Conservation (phyloP, 1,140 invertebrate species). For the Lasioglossum baleicum region DNA sequence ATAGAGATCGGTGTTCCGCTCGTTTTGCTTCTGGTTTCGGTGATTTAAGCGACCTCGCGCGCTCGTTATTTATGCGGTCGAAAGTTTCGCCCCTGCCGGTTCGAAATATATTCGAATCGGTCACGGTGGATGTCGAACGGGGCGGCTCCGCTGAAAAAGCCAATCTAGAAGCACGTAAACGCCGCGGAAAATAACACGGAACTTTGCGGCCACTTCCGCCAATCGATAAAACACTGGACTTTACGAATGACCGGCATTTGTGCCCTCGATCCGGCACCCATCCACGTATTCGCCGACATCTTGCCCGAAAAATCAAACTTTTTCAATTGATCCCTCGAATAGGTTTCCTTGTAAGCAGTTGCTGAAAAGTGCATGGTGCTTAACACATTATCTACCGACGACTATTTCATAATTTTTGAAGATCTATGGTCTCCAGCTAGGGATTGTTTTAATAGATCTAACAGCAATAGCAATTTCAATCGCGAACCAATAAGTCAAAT, state of each 20-base stretch:
- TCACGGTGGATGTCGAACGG: neutral
- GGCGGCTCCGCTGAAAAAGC: neutral
- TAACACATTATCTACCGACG: too few relatives aligned
- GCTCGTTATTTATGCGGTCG: conserved; percentile 2
- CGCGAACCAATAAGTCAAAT: too few relatives aligned
- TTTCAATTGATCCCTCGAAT: neutral
- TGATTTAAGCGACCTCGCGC: neutral
- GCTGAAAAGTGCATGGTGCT: too few relatives aligned
- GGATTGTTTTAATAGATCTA: too few relatives aligned
- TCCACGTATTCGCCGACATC: neutral
- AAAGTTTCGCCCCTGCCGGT: neutral
- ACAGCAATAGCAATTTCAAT: too few relatives aligned
- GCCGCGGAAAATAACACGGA: neutral
- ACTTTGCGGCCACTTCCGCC: neutral
- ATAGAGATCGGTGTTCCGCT: neutral
- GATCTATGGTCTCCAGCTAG: too few relatives aligned
- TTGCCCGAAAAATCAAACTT: neutral
- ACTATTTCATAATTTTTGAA: too few relatives aligned
- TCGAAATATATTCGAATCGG: neutral
- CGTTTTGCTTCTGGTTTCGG: neutral
- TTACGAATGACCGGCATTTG: neutral
- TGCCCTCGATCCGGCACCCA: neutral
- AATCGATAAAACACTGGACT: neutral
- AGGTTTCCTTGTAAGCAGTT: too few relatives aligned
- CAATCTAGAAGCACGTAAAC: neutral